Evolutionary conservation across 2,797 vertebrate species (phyloP), one percentile per base, ranked within the genome.

Genomic region (Scarus forsteni): DNA sequence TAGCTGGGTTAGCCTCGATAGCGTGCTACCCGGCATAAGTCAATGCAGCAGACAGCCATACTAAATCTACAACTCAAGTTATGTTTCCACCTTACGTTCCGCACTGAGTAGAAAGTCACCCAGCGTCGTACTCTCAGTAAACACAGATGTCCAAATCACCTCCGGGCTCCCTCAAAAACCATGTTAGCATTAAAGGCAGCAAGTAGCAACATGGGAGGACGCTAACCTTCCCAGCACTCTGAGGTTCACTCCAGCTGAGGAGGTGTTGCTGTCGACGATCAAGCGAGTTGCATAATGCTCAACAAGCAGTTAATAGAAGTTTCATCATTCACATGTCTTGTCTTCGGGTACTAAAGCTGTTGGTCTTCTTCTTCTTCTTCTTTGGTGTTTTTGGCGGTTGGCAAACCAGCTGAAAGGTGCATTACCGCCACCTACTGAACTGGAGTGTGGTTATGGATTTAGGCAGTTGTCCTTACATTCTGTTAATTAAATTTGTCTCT

Each of bases 161-260:
- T 56, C 16, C 45, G 15, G 44, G 60, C 45, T 75, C 61, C 58
- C 62, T 75, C 42, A 58, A 46, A 36, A 40, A 53, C 18, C 10
- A 3, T n/a, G 44, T 35, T 84, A 85, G 80, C 81, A 71, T 67
- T 12, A 50, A 40, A 14, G n/a, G n/a, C n/a, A n/a, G 57, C 49
- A 72, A 59, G 1, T 49, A 81, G 73, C 82, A 73, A 57, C 3
- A 38, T 38, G 63, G 50, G 60, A 49, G 43, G 10, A 35, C n/a
- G 70, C 66, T 38, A 58, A 45, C n/a, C 42, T 3, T 14, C 15
- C 46, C 53, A 7, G 16, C 7, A 6, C 5, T 14, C 10, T 9
- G 0, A 14, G 5, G 2, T 19, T 13, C 44, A 16, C 27, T 27
- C 27, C 27, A 27, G 27, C 27, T 27, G 27, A 27, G 27, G 27